Conservation (phyloP, 2,888 invertebrate species). For the Copidosoma aretas region DNA sequence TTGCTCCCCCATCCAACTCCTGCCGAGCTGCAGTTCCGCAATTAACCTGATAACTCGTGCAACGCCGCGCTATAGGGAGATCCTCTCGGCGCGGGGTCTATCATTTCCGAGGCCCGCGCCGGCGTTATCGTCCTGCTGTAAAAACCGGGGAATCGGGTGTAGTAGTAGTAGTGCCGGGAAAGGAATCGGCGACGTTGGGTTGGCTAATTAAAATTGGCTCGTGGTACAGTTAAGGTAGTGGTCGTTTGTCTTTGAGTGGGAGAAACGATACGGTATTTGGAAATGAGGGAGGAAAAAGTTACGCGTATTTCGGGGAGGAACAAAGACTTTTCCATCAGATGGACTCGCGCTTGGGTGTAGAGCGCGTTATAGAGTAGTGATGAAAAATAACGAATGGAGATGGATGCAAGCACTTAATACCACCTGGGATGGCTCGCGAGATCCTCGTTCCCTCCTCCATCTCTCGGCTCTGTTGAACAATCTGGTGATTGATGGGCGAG, state of each 20-base stretch:
- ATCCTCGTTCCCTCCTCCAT: constrained; percentile 4
- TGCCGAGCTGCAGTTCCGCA: constrained; percentile 17
- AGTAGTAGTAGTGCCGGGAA: too few relatives aligned
- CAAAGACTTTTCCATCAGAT: too few relatives aligned
- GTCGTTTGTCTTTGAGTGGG: too few relatives aligned
- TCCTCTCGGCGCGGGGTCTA: constrained; percentile 22
- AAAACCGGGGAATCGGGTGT: constrained; percentile 12
- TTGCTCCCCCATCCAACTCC: constrained; percentile 23
- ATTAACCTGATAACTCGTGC: constrained; percentile 39
- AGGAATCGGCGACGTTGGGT: constrained; percentile 23
- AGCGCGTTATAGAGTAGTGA: not conserved
- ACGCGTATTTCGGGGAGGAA: too few relatives aligned
- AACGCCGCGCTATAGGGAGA: not conserved
- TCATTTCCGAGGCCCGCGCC: constrained; percentile 15
- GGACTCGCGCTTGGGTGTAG: too few relatives aligned
- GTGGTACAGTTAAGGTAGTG: too few relatives aligned
- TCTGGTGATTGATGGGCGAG: constrained; percentile 32
- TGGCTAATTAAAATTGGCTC: not conserved
- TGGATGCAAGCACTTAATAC: constrained; percentile 26
- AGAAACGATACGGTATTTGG: too few relatives aligned
- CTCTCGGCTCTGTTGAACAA: constrained; percentile 8
- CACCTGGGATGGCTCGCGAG: not conserved
- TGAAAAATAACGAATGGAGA: constrained; percentile 32
- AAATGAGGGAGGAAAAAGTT: too few relatives aligned
- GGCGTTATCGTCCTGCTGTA: constrained; percentile 22